Conservation (phyloP, 2,797 vertebrate species). For the Enteromius afrohamiltoni region DNA sequence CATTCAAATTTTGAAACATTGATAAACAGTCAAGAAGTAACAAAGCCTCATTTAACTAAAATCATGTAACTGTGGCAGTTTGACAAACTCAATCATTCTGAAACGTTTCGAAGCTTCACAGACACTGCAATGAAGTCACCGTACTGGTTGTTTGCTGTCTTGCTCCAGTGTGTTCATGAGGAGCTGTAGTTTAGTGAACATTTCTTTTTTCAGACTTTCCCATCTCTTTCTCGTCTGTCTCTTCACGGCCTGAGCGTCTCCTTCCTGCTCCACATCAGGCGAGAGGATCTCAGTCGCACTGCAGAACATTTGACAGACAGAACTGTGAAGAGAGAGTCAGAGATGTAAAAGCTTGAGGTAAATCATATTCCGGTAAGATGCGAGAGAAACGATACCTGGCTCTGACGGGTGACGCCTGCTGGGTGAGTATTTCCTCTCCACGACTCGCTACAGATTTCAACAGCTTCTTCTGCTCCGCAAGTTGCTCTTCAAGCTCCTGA, state of each 20-base stretch:
- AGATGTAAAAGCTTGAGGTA: neutral
- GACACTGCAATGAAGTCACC: neutral
- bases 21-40: neutral
- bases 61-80: neutral
- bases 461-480: slow-evolving; percentile 90
- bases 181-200: slow-evolving; percentile 87
- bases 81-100: neutral
- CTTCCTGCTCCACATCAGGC: slow-evolving; percentile 78
- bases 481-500: slow-evolving; percentile 91
- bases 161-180: slow-evolving; percentile 88
- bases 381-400: slow-evolving; percentile 45
- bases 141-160: slow-evolving; percentile 87
- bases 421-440: slow-evolving; percentile 92
- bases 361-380: neutral
- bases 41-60: neutral
- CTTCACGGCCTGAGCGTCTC: slow-evolving; percentile 73
- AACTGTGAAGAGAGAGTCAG: neutral
- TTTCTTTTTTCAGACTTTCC: slow-evolving; percentile 90
- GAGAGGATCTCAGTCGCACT: slow-evolving; percentile 82
- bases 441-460: slow-evolving; percentile 88
- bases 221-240: slow-evolving; percentile 90
- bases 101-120: neutral
- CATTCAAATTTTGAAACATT: neutral
- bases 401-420: slow-evolving; percentile 80
- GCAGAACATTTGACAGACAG: slow-evolving; percentile 44